Conservation (phyloP, 2,888 invertebrate genomes). For the Phengaris alcon region DNA sequence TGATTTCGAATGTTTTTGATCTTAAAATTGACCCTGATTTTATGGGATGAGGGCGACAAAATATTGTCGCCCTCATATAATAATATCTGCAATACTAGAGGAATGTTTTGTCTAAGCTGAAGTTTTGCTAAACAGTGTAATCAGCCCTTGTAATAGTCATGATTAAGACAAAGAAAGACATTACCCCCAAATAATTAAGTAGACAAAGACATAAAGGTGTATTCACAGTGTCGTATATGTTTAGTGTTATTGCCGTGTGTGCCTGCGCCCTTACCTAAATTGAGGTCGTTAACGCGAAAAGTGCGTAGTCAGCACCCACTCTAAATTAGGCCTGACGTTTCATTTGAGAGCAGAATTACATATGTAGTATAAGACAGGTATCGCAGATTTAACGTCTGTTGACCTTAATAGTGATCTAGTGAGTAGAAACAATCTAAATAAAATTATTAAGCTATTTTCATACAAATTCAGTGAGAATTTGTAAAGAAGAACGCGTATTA, state of each 20-base stretch:
- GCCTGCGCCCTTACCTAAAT: constrained; percentile 36
- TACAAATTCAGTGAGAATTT: too few species aligned
- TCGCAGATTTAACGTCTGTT: too few species aligned
- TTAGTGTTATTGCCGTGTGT: constrained; percentile 25
- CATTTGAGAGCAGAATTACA: constrained; percentile 34
- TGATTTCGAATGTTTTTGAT: too few species aligned
- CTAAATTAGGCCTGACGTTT: constrained; percentile 35
- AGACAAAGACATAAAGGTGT: constrained; percentile 17
- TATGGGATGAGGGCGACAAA: too few species aligned
- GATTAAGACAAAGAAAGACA: neutral
- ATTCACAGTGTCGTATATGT: constrained; percentile 14
- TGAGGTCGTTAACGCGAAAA: constrained; percentile 36
- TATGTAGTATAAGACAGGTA: neutral
- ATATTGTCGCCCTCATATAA: too few species aligned
- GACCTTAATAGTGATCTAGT: too few species aligned
- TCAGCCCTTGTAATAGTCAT: neutral
- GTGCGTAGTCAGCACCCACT: constrained; percentile 37
- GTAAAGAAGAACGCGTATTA: too few species aligned
- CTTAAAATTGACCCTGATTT: too few species aligned
- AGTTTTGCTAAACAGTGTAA: constrained; percentile 28
- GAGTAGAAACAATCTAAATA: too few species aligned
- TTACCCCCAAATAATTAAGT: neutral
- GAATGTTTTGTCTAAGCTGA: neutral
- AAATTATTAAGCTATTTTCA: too few species aligned
- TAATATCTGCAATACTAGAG: too few species aligned